These are phyloP conservation scores for Paramacrobiotus metropolitanus DNA, from an alignment of 1,140 invertebrate species.

Conservation along the genomic window DNA sequence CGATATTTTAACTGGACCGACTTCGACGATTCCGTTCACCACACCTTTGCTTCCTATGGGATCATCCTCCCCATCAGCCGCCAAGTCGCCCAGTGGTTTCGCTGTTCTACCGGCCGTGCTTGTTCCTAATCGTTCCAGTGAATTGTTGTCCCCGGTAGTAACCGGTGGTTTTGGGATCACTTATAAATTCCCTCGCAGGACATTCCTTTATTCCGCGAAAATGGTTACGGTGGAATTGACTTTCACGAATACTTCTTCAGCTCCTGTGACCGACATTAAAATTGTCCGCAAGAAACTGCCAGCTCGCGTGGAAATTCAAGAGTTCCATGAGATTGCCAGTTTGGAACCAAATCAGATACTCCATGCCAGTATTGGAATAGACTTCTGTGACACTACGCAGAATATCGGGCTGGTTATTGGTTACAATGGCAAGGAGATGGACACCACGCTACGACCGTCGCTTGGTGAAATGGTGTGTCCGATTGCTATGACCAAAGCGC, in stretches of 20 bases:
- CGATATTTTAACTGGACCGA: conserved; percentile 18
- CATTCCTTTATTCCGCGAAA: conserved; percentile 54
- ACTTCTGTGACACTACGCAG: conserved; percentile 83
- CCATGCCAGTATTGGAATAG: conserved; percentile 44
- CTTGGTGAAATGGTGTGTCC: conserved; percentile 70
- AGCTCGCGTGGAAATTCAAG: conserved; percentile 48
- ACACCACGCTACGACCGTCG: conserved; percentile 46
- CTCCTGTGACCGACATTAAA: conserved; percentile 43
- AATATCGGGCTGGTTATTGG: conserved; percentile 20
- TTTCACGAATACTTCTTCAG: conserved; percentile 45
- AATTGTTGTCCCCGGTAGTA: conserved; percentile 51
- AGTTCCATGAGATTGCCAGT: conserved; percentile 43
- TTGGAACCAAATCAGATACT: conserved; percentile 27
- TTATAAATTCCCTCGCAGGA: conserved; percentile 49
- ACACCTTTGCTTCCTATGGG: conserved; percentile 22
- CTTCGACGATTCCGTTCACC: conserved; percentile 8
- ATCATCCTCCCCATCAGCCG: conserved; percentile 18
- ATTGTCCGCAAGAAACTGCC: conserved; percentile 45
- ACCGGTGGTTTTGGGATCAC: conserved; percentile 46
- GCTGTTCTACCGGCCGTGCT: conserved; percentile 27
- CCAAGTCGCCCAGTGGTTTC: conserved; percentile 1
- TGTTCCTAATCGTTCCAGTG: conserved; percentile 34
- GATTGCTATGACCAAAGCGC: conserved; percentile 44
- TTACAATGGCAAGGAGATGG: conserved; percentile 39
- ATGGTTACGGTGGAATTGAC: conserved; percentile 62